Evolutionary conservation across 2,113 vertebrate genomes (phyloP), one percentile per base, ranked within the genome.

Genomic region (Gila orcuttii): DNA sequence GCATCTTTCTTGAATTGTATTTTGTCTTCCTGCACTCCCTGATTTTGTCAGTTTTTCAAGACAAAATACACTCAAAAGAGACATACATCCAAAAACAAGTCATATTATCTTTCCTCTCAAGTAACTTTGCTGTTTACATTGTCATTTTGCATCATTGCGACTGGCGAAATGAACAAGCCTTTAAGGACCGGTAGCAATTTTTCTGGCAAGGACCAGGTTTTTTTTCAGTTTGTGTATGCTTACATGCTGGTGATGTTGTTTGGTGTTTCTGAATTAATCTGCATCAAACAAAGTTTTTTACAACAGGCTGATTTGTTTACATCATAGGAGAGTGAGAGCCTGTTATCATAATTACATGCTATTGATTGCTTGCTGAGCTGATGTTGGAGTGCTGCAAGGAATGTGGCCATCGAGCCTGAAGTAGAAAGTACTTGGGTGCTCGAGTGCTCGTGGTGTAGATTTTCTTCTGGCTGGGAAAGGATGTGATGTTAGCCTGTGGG

Each of bases 231-330:
- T 17, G 15, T 52, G 10, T 52, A 55, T 62, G 25, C 33, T 60
- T 6, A 10, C 17, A 12, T 82, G 75, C 59, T 60, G 85, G 79
- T 90, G 90, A 88, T 68, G 60, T 85, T 66, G 71, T 75, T 64
- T 31, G 19, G 11, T 57, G 50, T 88, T 88, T 85, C 86, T 86
- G 78, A 71, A 85, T 74, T 90, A 89, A 91, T 88, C 86, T 88
- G 91, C 90, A 91, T 91, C 86, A 90, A 89, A 90, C 62, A 77
- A 87, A 82, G 86, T 87, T 85, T 91, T 90, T 90, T 86, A 39
- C 42, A 64, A 60, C 52, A 21, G 15, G 52, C 64, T 64, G 71
- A 36, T 87, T 42, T 73, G 85, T 88, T 88, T 82, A 82, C 87
- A 88, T 79, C 85, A 85, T 81, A 82, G 19, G 42, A 69, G 71